Percentiles rank a stretch among this genome's conserved stretches.
phyloP scores from a whole-genome alignment of 2,113 vertebrate species.

The Anser brachyrhynchus region DNA sequence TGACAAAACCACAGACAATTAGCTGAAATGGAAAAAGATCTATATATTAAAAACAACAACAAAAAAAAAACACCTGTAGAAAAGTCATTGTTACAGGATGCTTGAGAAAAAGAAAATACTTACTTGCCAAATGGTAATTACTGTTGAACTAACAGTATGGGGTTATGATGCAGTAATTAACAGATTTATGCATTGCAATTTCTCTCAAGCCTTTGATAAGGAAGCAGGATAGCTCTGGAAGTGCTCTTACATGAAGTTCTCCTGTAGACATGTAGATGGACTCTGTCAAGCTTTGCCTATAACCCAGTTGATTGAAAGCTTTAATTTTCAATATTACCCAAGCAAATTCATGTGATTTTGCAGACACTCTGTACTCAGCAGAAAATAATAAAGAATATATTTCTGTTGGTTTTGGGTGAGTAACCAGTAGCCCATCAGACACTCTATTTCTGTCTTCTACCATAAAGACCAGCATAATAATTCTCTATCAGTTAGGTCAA shows the following conservation, averaged over 20 bases:
- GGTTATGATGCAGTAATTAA: background rate
- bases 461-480: background rate
- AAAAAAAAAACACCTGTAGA: background rate
- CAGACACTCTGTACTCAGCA: background rate
- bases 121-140: background rate
- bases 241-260: background rate
- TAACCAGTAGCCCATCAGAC: background rate
- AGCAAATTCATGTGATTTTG: background rate
- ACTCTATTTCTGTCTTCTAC: background rate
- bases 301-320: background rate
- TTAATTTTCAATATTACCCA: background rate
- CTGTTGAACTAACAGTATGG: background rate
- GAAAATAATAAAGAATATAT: background rate
- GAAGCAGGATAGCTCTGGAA: background rate
- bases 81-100: background rate
- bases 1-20: background rate
- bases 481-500: background rate
- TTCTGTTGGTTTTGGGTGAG: background rate
- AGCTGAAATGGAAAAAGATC: background rate
- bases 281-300: background rate
- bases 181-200: background rate
- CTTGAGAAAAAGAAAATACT: background rate
- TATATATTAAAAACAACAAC: background rate
- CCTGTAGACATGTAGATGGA: background rate
- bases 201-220: background rate